These are phyloP conservation scores for Zaprionus ornatus DNA, from an alignment of 1,140 invertebrate species.

Conservation along the genomic window DNA sequence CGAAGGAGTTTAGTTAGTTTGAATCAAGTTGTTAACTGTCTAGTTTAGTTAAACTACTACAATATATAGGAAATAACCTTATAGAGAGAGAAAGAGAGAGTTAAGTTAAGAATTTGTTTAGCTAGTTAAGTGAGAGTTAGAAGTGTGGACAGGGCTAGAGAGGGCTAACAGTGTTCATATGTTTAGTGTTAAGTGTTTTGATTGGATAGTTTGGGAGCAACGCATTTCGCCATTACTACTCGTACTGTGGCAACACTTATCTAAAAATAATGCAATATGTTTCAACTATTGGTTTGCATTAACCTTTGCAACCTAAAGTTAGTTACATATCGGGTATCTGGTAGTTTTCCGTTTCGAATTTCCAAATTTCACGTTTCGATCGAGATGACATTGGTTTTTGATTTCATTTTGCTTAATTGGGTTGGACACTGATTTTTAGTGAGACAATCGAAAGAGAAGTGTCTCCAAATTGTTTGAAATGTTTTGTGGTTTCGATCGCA, in stretches of 20 bases:
- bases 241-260: constrained; percentile 57
- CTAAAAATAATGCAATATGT: constrained; percentile 70
- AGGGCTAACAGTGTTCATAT: constrained; percentile 19
- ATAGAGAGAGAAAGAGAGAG: constrained; percentile 7
- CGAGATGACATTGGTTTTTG: constrained; percentile 14
- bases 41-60: constrained; percentile 11
- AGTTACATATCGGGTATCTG: constrained; percentile 17
- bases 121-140: not conserved
- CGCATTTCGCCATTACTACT: constrained; percentile 28
- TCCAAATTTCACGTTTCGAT: not conserved
- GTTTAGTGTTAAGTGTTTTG: not conserved
- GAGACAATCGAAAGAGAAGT: constrained; percentile 17
- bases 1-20: constrained; percentile 41
- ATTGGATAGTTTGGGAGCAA: constrained; percentile 12
- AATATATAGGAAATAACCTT: constrained; percentile 18
- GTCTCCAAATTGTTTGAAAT: constrained; percentile 16
- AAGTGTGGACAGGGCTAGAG: constrained; percentile 13
- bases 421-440: constrained; percentile 36
- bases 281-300: constrained; percentile 25
- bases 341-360: constrained; percentile 30
- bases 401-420: constrained; percentile 20
- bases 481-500: constrained; percentile 24
- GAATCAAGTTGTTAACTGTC: not conserved
- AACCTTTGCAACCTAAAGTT: constrained; percentile 18
- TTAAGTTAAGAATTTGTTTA: constrained; percentile 9